Evolutionary conservation across 2,113 vertebrate genomes (phyloP).

Genomic region (Hemichromis elongatus): DNA sequence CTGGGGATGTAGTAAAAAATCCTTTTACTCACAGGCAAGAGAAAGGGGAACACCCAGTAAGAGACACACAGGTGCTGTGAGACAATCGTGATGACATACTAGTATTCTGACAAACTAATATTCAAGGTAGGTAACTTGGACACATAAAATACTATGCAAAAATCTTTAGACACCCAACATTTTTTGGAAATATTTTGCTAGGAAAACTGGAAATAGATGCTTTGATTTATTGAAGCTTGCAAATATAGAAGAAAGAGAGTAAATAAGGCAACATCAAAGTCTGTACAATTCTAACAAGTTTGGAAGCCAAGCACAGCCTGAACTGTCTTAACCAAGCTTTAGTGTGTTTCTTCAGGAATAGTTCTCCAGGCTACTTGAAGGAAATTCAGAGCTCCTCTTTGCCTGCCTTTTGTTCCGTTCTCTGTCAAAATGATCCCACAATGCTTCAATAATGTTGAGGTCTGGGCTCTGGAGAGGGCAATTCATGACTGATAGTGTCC

Average conservation of each 20-base stretch:
- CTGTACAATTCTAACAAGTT: too few species aligned
- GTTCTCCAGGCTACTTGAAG: not conserved
- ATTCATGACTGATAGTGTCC: not conserved
- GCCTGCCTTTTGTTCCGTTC: not conserved
- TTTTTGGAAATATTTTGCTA: not conserved
- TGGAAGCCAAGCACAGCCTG: too few species aligned
- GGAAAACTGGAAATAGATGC: too few species aligned
- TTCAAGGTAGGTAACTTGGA: not conserved
- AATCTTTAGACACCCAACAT: not conserved
- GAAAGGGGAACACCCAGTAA: constrained; percentile 86
- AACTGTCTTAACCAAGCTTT: not conserved
- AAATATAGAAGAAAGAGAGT: too few species aligned
- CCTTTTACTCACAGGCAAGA: constrained; percentile 77
- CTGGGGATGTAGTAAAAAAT: constrained; percentile 82
- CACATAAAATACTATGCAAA: not conserved
- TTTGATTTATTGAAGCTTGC: too few species aligned
- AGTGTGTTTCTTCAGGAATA: not conserved
- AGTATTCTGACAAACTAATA: not conserved
- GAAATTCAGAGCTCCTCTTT: not conserved
- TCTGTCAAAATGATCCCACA: not conserved
- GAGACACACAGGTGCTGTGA: constrained; percentile 82
- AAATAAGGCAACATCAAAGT: too few species aligned
- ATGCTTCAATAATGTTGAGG: not conserved
- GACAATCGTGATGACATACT: not conserved
- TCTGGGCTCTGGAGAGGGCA: not conserved